Percentiles rank a stretch among this genome's conserved stretches.
phyloP scores from a whole-genome alignment of 2,888 invertebrate genomes.

The Epistrophe eligans region DNA sequence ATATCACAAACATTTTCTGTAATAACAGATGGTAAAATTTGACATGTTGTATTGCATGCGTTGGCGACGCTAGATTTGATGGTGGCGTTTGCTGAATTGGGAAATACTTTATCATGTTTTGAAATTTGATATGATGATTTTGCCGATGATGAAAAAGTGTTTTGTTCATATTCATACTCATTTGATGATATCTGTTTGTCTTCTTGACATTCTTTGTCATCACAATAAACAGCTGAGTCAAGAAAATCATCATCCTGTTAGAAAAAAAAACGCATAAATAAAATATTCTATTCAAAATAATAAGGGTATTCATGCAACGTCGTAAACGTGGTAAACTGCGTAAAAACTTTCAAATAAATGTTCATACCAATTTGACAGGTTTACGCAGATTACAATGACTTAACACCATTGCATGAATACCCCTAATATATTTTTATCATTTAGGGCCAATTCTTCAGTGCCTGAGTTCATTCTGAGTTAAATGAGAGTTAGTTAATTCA shows the following conservation, averaged over 20 bases:
- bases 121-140: slow-evolving; percentile 70
- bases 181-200: slow-evolving; percentile 53
- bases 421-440: too few relatives aligned
- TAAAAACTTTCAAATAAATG: too few relatives aligned
- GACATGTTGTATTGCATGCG: neutral
- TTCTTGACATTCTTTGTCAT: slow-evolving; percentile 77
- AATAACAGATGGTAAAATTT: slow-evolving; percentile 29
- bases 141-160: slow-evolving; percentile 71
- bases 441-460: too few relatives aligned
- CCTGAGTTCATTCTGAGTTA: too few relatives aligned
- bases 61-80: neutral
- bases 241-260: slow-evolving; percentile 80
- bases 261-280: neutral
- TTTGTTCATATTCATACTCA: slow-evolving; percentile 73
- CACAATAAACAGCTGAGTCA: slow-evolving; percentile 80
- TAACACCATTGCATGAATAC: too few relatives aligned
- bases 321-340: too few relatives aligned
- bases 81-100: slow-evolving; percentile 19
- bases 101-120: slow-evolving; percentile 45
- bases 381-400: too few relatives aligned
- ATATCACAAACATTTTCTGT: slow-evolving; percentile 76
- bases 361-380: too few relatives aligned
- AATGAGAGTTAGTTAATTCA: too few relatives aligned
- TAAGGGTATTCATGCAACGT: too few relatives aligned
- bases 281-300: too few relatives aligned